phyloP scores from a whole-genome alignment of 2,113 vertebrate genomes.

The Lates calcarifer region DNA sequence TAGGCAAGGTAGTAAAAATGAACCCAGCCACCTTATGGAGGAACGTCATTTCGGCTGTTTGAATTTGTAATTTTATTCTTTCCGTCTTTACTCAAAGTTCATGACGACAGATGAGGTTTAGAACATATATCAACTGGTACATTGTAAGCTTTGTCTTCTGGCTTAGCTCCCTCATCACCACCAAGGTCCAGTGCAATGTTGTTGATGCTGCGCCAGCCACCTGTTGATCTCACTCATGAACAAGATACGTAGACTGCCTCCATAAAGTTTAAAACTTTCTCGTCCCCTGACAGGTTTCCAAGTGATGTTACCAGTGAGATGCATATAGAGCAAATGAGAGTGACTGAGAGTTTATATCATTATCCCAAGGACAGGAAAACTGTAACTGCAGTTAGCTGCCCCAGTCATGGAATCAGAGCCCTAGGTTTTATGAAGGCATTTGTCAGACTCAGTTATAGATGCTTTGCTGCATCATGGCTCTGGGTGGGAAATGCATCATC shows the following conservation, averaged over 20 bases:
- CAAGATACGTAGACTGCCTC: too few species aligned
- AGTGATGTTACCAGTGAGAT: background rate
- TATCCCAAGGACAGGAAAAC: too few species aligned
- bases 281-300: background rate
- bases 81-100: background rate
- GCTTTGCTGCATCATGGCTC: background rate
- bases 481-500: background rate
- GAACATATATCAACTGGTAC: background rate
- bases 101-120: background rate
- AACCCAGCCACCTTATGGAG: background rate
- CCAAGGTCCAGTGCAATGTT: background rate
- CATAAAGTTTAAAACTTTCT: background rate
- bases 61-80: too few species aligned
- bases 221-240: too few species aligned
- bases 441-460: too few species aligned
- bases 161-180: background rate
- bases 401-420: too few species aligned
- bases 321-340: background rate
- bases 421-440: background rate
- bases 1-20: too few species aligned
- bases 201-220: background rate
- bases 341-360: too few species aligned
- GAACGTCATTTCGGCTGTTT: background rate
- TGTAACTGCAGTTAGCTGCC: too few species aligned
- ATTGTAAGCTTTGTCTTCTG: constrained; percentile 3